Percentiles rank a stretch among this genome's conserved stretches.
These are phyloP conservation scores for Piscicola geometra DNA, from an alignment of 2,888 invertebrate species.

Conservation along the genomic window DNA sequence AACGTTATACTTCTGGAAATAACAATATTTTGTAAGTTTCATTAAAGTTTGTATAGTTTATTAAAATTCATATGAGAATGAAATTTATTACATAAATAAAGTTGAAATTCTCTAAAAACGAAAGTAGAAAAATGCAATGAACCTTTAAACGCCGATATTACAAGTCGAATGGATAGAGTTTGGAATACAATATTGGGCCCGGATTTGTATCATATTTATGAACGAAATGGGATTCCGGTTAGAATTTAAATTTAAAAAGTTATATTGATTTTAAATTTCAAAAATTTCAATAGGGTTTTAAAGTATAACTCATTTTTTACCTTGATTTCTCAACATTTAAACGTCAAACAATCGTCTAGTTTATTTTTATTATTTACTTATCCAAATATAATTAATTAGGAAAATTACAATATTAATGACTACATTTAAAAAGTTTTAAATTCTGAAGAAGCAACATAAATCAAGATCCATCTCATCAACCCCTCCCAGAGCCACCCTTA, in stretches of 20 bases:
- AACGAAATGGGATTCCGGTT: background rate
- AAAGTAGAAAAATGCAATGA: background rate
- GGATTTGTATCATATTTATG: background rate
- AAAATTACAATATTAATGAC: too few species aligned
- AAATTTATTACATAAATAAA: background rate
- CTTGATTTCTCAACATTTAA: too few species aligned
- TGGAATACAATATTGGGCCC: background rate
- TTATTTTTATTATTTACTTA: background rate
- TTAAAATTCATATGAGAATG: background rate
- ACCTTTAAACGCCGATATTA: background rate
- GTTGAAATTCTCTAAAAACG: background rate
- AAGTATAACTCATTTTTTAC: too few species aligned
- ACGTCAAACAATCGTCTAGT: too few species aligned
- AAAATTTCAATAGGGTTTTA: too few species aligned
- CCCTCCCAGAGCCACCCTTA: constrained; percentile 47
- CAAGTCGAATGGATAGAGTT: background rate
- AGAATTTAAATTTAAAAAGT: background rate
- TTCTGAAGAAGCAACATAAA: too few species aligned
- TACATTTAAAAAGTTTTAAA: background rate
- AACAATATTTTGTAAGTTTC: background rate
- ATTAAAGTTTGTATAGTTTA: background rate
- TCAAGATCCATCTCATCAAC: too few species aligned
- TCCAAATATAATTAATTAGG: background rate
- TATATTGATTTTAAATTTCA: background rate
- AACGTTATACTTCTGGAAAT: too few species aligned